These are phyloP conservation scores for Noctua janthe DNA, from an alignment of 2,888 invertebrate species.

Conservation along the genomic window DNA sequence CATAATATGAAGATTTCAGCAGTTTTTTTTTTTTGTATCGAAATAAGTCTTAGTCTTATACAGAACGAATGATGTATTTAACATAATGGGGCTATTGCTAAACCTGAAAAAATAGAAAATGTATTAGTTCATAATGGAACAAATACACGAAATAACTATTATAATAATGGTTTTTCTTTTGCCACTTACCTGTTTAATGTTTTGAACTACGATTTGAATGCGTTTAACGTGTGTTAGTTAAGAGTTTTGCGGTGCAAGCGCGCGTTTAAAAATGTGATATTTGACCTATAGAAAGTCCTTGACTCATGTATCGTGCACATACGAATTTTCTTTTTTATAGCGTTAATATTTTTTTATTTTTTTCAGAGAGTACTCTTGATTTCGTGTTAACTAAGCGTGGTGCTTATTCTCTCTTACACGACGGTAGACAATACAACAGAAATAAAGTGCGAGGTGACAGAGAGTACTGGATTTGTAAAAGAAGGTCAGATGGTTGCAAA, in stretches of 20 bases:
- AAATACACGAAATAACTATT: no score
- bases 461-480: constrained; percentile 49
- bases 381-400: constrained; percentile 36
- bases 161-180: no score
- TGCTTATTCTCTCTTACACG: constrained; percentile 6
- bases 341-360: background rate
- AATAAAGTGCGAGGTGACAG: constrained; percentile 36
- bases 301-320: background rate
- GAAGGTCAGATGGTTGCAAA: constrained; percentile 28
- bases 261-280: background rate
- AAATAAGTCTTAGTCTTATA: no score
- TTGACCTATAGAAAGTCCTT: background rate
- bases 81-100: no score
- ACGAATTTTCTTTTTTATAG: background rate
- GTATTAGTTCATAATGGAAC: background rate
- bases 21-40: no score
- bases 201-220: no score
- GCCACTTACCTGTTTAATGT: no score
- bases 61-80: no score
- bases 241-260: background rate
- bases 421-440: constrained; percentile 27
- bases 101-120: background rate
- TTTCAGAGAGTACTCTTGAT: constrained; percentile 6
- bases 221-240: background rate
- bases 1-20: background rate